These are phyloP conservation scores for Trichoplusia ni DNA, from an alignment of 1,140 invertebrate species.

Conservation along the genomic window DNA sequence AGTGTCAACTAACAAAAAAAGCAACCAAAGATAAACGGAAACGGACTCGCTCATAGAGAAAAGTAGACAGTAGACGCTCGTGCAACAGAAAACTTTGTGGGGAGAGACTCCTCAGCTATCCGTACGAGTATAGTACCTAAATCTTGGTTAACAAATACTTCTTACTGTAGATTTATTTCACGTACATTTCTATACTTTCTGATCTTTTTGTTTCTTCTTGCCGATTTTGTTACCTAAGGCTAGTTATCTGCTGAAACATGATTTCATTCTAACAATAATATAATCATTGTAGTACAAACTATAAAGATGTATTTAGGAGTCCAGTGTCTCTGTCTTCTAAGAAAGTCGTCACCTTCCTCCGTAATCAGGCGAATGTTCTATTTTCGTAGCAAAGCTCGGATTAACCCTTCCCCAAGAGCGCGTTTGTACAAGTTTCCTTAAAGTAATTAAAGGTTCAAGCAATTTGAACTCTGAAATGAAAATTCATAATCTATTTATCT, in stretches of 20 bases:
- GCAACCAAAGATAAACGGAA: slow-evolving; percentile 75
- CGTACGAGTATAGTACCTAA: slow-evolving; percentile 58
- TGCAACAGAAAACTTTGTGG: slow-evolving; percentile 70
- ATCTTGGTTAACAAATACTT: slow-evolving; percentile 47
- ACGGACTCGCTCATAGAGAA: slow-evolving; percentile 74
- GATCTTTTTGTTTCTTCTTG: not conserved
- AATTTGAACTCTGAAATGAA: slow-evolving; percentile 65
- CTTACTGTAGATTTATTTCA: too few species aligned
- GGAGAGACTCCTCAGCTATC: slow-evolving; percentile 54
- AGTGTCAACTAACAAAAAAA: slow-evolving; percentile 65
- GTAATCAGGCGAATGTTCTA: slow-evolving; percentile 68
- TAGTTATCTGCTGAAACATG: too few species aligned
- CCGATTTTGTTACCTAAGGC: too few species aligned
- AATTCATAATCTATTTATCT: slow-evolving; percentile 65
- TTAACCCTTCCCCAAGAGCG: slow-evolving; percentile 59
- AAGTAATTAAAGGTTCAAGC: slow-evolving; percentile 71
- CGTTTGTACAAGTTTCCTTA: slow-evolving; percentile 68
- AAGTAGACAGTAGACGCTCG: slow-evolving; percentile 66
- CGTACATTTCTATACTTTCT: not conserved
- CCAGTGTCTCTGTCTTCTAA: too few species aligned
- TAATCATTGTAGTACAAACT: too few species aligned
- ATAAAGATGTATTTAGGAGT: too few species aligned
- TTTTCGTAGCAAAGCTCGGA: slow-evolving; percentile 61
- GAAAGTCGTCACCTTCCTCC: slow-evolving; percentile 49
- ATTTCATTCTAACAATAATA: too few species aligned